Conservation (phyloP, 2,113 vertebrate species). For the Ictalurus furcatus region DNA sequence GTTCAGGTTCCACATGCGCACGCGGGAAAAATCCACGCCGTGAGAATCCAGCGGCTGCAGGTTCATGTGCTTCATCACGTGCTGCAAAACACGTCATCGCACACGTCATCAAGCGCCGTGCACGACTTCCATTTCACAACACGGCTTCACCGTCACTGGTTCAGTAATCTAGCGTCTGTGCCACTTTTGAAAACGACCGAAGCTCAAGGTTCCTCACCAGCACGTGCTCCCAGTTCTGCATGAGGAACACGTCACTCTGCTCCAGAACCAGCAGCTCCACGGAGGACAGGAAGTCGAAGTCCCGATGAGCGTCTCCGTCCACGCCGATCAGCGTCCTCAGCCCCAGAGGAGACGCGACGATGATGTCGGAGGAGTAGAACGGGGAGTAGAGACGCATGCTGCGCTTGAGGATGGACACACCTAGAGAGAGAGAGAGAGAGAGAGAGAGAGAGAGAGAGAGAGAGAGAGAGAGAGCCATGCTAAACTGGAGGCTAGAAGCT, state of each 20-base stretch:
- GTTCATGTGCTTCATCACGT: neutral
- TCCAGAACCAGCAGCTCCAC: slow-evolving; percentile 93
- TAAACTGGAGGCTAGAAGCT: neutral
- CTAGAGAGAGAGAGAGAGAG: slow-evolving; percentile 62
- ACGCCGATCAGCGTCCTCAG: slow-evolving; percentile 88
- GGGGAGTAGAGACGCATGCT: slow-evolving; percentile 90
- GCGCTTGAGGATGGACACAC: slow-evolving; percentile 84
- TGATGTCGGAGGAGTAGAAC: slow-evolving; percentile 95
- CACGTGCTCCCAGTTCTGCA: slow-evolving; percentile 99
- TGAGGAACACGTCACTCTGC: slow-evolving; percentile 92
- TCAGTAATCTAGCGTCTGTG: neutral
- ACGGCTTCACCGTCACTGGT: neutral
- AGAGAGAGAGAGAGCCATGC: too few species aligned
- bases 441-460: neutral
- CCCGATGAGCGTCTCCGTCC: slow-evolving; percentile 88
- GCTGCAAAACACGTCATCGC: neutral
- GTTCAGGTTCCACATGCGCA: slow-evolving; percentile 15
- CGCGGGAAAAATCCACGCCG: neutral
- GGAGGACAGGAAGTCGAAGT: slow-evolving; percentile 94
- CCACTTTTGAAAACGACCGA: neutral
- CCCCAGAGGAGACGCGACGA: slow-evolving; percentile 92
- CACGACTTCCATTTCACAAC: neutral
- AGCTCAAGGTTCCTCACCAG: slow-evolving; percentile 74
- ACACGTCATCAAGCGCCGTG: too few species aligned
- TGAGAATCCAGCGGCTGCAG: slow-evolving; percentile 7